Base-by-base conservation (phyloP, 2,113 vertebrate species). In the Henicopernis longicauda region DNA sequence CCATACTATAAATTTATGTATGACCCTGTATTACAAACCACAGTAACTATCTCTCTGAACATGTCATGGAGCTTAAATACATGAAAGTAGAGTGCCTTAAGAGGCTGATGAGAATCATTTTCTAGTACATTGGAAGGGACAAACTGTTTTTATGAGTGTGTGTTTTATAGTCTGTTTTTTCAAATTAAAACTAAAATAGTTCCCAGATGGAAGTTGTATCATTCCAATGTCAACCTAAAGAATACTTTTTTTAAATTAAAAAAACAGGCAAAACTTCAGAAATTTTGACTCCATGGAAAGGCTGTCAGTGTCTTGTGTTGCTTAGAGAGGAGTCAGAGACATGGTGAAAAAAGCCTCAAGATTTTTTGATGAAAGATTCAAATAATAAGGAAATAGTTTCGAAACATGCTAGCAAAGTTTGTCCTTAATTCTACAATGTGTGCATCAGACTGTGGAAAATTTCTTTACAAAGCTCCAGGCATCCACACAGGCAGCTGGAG, bases 91-190 rank as follows among this genome's bases (percentile, higher is more conserved):
- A 92, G 66, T 11, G 40, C 54, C 86, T 47, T 38, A 76, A 76
- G 94, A 82, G 81, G 70, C 89, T 88, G 95, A 63, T 52, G 89
- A 95, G 83, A 85, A 93, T 57, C 12, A 32, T 95, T 91, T 95
- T 65, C 83, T 57, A 89, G 57, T 31, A 62, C 66, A 66, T 13
- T 57, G 62, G 40, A 87, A 95, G 91, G 89, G 93, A 96, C 91
- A 94, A 95, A 65, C 83, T 82, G 70, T 10, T 95, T 95, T 93
- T 87, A 96, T 1, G 57, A 67, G 52, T 4, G 26, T 83, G 69
- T 71, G 62, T 45, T 97, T 95, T 95, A 95, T 31, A 70, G 81
- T 29, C 79, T 87, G 86, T 73, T 96, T 95, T 95, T 94, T 36
- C 73, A 93, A 93, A 95, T 95, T 72, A 85, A 76, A 91, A 72